Evolutionary conservation across 2,888 invertebrate species (phyloP).

Genomic region (Theodoxus fluviatilis): DNA sequence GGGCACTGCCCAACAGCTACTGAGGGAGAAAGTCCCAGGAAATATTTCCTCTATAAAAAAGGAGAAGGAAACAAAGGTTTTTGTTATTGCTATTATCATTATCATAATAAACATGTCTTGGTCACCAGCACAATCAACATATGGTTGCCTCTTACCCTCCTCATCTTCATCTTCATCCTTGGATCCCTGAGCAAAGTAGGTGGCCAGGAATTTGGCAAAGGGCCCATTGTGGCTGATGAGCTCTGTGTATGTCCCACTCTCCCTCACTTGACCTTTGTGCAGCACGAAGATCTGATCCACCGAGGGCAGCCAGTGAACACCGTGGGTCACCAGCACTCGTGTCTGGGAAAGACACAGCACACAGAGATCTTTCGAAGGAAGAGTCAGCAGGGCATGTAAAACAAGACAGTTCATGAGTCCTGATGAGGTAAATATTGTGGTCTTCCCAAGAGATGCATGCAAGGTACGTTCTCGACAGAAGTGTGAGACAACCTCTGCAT

Average conservation of each 20-base stretch:
- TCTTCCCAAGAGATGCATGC: not conserved
- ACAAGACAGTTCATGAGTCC: too few species aligned
- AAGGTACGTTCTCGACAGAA: too few species aligned
- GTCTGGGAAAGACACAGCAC: slow-evolving; percentile 69
- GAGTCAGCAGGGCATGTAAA: not conserved
- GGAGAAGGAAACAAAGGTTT: too few species aligned
- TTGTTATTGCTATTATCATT: too few species aligned
- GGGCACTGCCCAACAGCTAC: too few species aligned
- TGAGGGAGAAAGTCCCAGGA: too few species aligned
- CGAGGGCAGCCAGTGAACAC: slow-evolving; percentile 87
- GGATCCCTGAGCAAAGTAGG: slow-evolving; percentile 63
- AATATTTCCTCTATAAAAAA: too few species aligned
- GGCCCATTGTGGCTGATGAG: slow-evolving; percentile 79
- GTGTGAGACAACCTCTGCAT: too few species aligned
- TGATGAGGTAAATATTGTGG: too few species aligned
- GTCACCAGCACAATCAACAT: too few species aligned
- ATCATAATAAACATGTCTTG: too few species aligned
- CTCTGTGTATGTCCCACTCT: slow-evolving; percentile 88
- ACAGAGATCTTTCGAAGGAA: not conserved
- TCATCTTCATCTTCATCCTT: slow-evolving; percentile 60
- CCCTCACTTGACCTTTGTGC: slow-evolving; percentile 84
- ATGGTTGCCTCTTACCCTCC: slow-evolving; percentile 35
- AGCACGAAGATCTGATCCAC: slow-evolving; percentile 90
- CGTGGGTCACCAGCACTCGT: slow-evolving; percentile 91
- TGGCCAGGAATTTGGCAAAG: slow-evolving; percentile 70